phyloP scores from a whole-genome alignment of 2,888 invertebrate genomes.

The Cerceris rybyensis region DNA sequence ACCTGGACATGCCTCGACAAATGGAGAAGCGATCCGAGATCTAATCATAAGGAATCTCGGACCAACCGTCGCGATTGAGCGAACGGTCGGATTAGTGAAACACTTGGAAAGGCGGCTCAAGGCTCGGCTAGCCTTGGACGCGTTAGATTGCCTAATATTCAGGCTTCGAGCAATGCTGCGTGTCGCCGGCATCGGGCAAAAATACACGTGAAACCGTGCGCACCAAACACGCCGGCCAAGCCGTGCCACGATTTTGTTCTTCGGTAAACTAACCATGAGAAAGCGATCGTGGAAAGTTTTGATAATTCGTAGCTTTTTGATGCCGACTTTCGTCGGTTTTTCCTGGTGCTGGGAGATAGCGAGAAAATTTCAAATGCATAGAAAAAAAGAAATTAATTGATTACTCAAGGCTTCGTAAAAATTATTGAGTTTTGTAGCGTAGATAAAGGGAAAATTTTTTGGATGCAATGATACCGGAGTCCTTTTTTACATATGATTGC shows the following conservation, averaged over 20 bases:
- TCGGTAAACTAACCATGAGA: not conserved
- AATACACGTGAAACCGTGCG: conserved; percentile 42
- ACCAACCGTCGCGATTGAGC: conserved; percentile 55
- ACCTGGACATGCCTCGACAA: conserved; percentile 36
- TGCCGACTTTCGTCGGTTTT: not conserved
- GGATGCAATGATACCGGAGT: too few relatives aligned
- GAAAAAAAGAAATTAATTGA: too few relatives aligned
- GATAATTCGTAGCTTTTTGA: not conserved
- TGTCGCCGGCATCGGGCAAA: conserved; percentile 63
- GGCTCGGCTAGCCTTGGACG: conserved; percentile 81
- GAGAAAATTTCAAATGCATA: too few relatives aligned
- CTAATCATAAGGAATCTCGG: conserved; percentile 51
- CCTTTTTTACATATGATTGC: too few relatives aligned
- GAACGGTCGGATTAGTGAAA: conserved; percentile 73
- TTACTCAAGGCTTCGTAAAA: too few relatives aligned
- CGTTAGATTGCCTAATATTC: conserved; percentile 81
- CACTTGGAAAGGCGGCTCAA: conserved; percentile 81
- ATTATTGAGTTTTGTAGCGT: too few relatives aligned
- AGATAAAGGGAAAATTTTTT: too few relatives aligned
- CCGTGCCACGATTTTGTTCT: conserved; percentile 8
- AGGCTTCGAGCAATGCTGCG: conserved; percentile 68
- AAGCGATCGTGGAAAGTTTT: not conserved
- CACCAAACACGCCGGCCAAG: not conserved
- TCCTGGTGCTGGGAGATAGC: too few relatives aligned
- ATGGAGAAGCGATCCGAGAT: conserved; percentile 38